A percentile compares a stretch with the other conserved stretches of the same genome.
Conservation (phyloP, 2,888 invertebrate species). For the Rotaria sp. region DNA sequence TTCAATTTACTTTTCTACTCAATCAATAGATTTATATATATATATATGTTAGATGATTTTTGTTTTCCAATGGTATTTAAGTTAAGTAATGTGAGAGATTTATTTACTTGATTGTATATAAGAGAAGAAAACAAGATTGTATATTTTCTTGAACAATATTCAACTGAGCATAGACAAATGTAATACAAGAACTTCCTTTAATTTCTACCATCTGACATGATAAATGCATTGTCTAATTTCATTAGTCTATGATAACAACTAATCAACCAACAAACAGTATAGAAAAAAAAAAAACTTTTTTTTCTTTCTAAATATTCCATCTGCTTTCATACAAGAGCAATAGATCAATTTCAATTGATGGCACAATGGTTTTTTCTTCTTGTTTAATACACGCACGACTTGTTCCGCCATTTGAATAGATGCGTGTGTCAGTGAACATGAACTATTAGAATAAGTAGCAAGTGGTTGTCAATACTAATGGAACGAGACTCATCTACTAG, state of each 20-base stretch:
- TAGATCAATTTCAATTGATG: conserved; percentile 9
- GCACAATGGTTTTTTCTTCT: not conserved
- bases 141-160: not conserved
- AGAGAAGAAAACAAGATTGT: not conserved
- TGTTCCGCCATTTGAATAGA: not conserved
- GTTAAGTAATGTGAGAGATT: not conserved
- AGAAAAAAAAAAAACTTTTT: not conserved
- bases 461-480: conserved; percentile 17
- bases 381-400: not conserved
- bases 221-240: not conserved
- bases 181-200: not conserved
- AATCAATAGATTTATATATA: not conserved
- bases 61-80: not conserved
- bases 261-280: not conserved
- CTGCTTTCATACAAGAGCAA: not conserved
- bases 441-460: not conserved
- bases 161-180: not conserved
- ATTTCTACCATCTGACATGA: not conserved
- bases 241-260: not conserved
- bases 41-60: not conserved
- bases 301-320: not conserved
- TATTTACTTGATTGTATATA: not conserved
- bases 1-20: not conserved
- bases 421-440: not conserved
- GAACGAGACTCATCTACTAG: not conserved